phyloP scores from a whole-genome alignment of 92 coral and sea anemone species.

The Epizoanthus rinbou region DNA sequence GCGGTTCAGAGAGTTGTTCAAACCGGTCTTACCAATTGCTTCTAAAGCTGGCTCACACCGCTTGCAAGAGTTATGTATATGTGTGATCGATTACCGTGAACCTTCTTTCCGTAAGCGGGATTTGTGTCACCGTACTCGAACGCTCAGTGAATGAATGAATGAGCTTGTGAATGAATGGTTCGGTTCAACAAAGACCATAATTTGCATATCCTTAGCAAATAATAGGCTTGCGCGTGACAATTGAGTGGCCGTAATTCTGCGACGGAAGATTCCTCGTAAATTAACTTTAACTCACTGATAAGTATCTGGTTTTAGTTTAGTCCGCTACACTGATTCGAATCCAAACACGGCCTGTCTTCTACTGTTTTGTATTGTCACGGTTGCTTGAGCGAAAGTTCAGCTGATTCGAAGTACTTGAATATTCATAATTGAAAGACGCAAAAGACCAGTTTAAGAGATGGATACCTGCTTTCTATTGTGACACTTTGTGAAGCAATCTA shows the following conservation, averaged over 20 bases:
- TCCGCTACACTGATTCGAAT: conserved; percentile 10
- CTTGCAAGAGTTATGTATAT: background rate
- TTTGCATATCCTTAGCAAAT: conserved; percentile 40
- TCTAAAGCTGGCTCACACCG: background rate
- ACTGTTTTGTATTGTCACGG: conserved; percentile 31
- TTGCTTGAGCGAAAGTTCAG: conserved; percentile 30
- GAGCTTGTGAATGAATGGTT: conserved; percentile 25
- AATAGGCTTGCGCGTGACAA: conserved; percentile 42
- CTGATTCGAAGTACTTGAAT: conserved; percentile 21
- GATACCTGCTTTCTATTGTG: conserved; percentile 40
- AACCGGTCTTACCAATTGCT: conserved; percentile 16
- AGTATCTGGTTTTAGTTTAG: background rate
- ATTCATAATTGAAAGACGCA: conserved; percentile 30
- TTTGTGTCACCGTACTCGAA: conserved; percentile 28
- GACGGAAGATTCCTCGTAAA: background rate
- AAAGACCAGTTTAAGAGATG: background rate
- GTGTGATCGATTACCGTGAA: conserved; percentile 3
- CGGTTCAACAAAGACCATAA: conserved; percentile 34
- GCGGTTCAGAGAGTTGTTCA: background rate
- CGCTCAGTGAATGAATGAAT: conserved; percentile 43
- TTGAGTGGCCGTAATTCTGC: background rate
- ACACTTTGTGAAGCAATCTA: conserved; percentile 18
- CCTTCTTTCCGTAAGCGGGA: conserved; percentile 1
- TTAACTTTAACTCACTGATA: background rate
- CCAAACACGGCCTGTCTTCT: background rate